Evolutionary conservation across 1,140 invertebrate species (phyloP).

Genomic region (Mamestra configurata): DNA sequence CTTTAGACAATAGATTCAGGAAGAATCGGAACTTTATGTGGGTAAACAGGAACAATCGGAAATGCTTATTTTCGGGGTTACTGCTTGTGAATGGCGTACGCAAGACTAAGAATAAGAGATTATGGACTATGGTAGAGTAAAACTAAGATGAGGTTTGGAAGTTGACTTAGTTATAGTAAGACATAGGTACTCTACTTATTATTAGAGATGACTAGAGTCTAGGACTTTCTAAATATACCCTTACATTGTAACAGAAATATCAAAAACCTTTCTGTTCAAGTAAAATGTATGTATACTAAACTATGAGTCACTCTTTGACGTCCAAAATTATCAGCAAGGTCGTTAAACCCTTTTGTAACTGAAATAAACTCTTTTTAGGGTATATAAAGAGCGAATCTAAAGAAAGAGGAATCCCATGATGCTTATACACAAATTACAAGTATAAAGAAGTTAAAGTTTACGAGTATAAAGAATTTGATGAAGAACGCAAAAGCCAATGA

Average conservation of each 20-base stretch:
- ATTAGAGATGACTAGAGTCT: slow-evolving; percentile 14
- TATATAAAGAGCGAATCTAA: not conserved
- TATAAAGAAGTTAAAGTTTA: too few relatives aligned
- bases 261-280: not conserved
- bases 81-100: too few relatives aligned
- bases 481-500: too few relatives aligned
- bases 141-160: too few relatives aligned
- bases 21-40: not conserved
- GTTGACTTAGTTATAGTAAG: too few relatives aligned
- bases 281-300: not conserved
- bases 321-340: slow-evolving; percentile 26
- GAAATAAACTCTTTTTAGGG: not conserved
- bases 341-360: slow-evolving; percentile 13
- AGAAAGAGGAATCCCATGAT: not conserved
- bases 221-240: not conserved
- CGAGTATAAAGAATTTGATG: too few relatives aligned
- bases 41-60: not conserved
- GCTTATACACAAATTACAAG: too few relatives aligned
- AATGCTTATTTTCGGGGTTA: not conserved
- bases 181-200: not conserved
- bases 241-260: not conserved
- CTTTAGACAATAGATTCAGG: slow-evolving; percentile 1
- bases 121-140: too few relatives aligned
- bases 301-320: slow-evolving; percentile 20
- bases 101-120: too few relatives aligned